phyloP scores from a whole-genome alignment of 2,113 vertebrate species.

The Oriolus oriolus region DNA sequence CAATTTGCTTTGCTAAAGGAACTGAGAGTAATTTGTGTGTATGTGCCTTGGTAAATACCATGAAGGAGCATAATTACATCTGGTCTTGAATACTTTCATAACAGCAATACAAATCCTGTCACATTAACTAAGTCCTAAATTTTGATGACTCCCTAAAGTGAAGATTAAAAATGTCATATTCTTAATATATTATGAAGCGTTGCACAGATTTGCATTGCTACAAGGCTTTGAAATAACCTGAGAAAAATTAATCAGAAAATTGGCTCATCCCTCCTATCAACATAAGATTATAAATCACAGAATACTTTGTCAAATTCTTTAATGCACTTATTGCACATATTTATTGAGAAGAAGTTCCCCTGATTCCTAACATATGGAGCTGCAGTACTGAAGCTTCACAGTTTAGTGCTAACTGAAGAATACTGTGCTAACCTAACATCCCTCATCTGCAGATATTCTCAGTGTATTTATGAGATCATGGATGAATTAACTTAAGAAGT shows the following conservation, averaged over 20 bases:
- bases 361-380: background rate
- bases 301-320: background rate
- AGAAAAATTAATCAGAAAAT: constrained; percentile 40
- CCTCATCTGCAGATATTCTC: background rate
- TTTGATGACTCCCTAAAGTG: constrained; percentile 21
- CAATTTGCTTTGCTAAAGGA: background rate
- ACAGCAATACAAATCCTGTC: constrained; percentile 12
- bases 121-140: constrained; percentile 20
- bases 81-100: background rate
- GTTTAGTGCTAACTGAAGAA: background rate
- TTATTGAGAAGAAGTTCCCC: background rate
- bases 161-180: constrained; percentile 42
- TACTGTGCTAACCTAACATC: background rate
- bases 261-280: background rate
- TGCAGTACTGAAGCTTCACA: background rate
- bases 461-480: background rate
- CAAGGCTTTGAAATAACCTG: constrained; percentile 34
- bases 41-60: background rate
- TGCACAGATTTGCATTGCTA: constrained; percentile 3
- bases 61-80: constrained; percentile 8
- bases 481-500: background rate
- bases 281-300: background rate
- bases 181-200: constrained; percentile 17
- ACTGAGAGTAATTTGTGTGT: background rate
- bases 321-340: background rate